Evolutionary conservation across 2,797 vertebrate genomes (phyloP).

Genomic region (Clamator glandarius): DNA sequence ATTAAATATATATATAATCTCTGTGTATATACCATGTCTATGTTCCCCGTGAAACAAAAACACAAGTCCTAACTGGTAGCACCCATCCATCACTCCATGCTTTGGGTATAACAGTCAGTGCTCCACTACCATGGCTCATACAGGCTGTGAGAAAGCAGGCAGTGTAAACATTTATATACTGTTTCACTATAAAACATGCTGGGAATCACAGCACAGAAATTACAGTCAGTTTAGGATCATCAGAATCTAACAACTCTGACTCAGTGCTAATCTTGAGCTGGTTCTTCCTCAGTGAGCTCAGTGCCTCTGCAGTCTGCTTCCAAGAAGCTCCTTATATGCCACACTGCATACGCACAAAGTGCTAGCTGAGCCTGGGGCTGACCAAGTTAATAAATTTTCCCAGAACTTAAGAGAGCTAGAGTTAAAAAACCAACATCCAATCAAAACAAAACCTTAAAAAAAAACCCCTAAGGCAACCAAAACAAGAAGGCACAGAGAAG

Average conservation of each 20-base stretch:
- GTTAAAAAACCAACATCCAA: background rate
- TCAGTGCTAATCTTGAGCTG: background rate
- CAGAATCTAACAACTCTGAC: background rate
- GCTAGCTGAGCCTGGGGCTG: background rate
- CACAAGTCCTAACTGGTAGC: background rate
- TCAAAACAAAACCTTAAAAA: background rate
- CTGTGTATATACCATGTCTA: background rate
- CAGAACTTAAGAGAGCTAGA: background rate
- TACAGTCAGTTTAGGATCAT: background rate
- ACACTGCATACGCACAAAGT: background rate
- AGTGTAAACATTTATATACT: background rate
- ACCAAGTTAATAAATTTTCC: background rate
- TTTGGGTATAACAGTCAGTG: background rate
- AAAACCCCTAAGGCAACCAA: background rate
- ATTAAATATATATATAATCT: background rate
- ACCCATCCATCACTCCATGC: background rate
- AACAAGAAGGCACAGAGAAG: background rate
- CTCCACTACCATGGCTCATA: background rate
- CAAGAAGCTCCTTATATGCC: background rate
- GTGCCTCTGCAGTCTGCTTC: background rate
- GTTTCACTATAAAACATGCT: background rate
- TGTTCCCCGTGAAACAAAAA: background rate
- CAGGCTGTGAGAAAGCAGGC: background rate
- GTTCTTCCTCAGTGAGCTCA: background rate
- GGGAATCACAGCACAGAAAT: background rate